Percentiles rank a stretch among this genome's conserved stretches.
Evolutionary conservation across 2,797 vertebrate genomes (phyloP).

Genomic region (Catostomus latipinnis): DNA sequence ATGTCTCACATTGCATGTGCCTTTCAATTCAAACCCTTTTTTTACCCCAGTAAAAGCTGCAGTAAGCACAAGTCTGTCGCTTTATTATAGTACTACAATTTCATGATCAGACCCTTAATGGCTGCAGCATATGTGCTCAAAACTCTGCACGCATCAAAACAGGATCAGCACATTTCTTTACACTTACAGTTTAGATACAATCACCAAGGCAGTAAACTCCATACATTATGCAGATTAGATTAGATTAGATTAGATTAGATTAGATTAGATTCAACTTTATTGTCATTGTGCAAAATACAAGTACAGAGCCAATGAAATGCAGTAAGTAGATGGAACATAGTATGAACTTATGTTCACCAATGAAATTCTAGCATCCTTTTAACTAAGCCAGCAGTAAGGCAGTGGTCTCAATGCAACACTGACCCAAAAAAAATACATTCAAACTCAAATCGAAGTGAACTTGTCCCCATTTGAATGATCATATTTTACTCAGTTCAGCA

Average conservation of each 20-base stretch:
- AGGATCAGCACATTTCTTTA: conserved; percentile 19
- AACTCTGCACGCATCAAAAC: neutral
- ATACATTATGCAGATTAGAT: too few species aligned
- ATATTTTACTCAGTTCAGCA: conserved; percentile 30
- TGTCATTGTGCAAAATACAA: too few species aligned
- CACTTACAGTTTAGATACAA: conserved; percentile 26
- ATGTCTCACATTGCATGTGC: neutral
- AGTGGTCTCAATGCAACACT: conserved; percentile 21
- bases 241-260: too few species aligned
- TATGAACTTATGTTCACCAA: conserved; percentile 34
- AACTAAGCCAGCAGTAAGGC: conserved; percentile 13
- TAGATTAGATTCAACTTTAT: too few species aligned
- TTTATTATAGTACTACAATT: conserved; percentile 41
- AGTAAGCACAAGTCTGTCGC: conserved; percentile 26
- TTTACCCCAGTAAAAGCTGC: conserved; percentile 26
- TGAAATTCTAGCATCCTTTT: conserved; percentile 34
- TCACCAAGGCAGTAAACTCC: conserved; percentile 3
- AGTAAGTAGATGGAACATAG: neutral
- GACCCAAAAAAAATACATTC: conserved; percentile 23
- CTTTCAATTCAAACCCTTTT: conserved; percentile 19
- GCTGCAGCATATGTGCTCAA: conserved; percentile 26
- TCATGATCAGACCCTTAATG: conserved; percentile 48
- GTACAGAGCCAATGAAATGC: too few species aligned
- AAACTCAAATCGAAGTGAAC: conserved; percentile 24
- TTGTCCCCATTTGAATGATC: neutral